These are phyloP conservation scores for Drosophila murphyi DNA, from an alignment of 1,140 invertebrate genomes.

Conservation along the genomic window DNA sequence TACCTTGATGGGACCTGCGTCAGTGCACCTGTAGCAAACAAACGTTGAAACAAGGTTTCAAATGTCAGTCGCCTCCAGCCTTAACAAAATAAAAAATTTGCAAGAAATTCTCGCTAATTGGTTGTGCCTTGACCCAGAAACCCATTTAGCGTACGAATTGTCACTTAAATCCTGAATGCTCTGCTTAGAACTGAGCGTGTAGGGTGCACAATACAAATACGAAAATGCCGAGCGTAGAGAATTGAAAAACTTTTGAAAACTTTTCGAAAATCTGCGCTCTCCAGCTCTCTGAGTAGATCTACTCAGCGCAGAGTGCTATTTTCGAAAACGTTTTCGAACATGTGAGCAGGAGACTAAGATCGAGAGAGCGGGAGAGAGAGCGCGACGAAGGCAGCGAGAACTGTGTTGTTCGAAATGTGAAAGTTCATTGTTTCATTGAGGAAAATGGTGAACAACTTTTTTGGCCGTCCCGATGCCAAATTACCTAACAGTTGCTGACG, in stretches of 20 bases:
- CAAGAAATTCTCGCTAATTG: slow-evolving; percentile 42
- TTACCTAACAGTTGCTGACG: slow-evolving; percentile 69
- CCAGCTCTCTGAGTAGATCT: background rate
- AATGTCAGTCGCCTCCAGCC: slow-evolving; percentile 22
- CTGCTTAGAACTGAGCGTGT: slow-evolving; percentile 27
- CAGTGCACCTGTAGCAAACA: slow-evolving; percentile 6
- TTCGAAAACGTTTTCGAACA: slow-evolving; percentile 70
- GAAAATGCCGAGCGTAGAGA: slow-evolving; percentile 32
- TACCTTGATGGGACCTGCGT: slow-evolving; percentile 35
- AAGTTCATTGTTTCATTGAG: slow-evolving; percentile 84
- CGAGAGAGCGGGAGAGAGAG: slow-evolving; percentile 12
- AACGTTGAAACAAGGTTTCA: background rate
- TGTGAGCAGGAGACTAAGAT: slow-evolving; percentile 8
- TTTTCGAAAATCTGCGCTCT: slow-evolving; percentile 44
- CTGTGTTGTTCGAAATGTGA: slow-evolving; percentile 65
- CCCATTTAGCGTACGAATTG: slow-evolving; percentile 48
- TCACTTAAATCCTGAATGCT: slow-evolving; percentile 40
- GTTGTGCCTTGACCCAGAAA: slow-evolving; percentile 70
- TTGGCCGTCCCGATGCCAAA: slow-evolving; percentile 54
- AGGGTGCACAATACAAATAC: slow-evolving; percentile 57
- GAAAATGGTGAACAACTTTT: slow-evolving; percentile 73
- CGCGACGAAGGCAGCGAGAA: slow-evolving; percentile 1
- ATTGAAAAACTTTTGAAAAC: slow-evolving; percentile 60
- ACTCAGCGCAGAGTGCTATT: slow-evolving; percentile 43
- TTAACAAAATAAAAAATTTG: background rate